Conservation (phyloP, 2,888 invertebrate genomes). For the Amblyjoppa proteus region DNA sequence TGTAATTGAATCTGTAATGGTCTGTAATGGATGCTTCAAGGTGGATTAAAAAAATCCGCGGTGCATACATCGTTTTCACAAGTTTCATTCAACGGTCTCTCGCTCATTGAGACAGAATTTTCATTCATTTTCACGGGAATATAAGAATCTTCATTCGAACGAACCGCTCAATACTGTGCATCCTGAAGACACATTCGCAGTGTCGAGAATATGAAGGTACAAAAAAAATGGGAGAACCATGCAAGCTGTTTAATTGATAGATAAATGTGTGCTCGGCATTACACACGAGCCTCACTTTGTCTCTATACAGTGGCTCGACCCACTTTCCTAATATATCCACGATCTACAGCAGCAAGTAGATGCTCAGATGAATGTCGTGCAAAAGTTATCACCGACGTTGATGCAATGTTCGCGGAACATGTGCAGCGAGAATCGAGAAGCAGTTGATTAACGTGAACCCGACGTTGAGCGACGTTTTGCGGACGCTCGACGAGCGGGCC, state of each 20-base stretch:
- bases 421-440: background rate
- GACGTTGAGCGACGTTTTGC: too few species aligned
- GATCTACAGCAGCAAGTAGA: background rate
- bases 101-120: background rate
- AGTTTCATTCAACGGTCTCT: background rate
- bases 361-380: background rate
- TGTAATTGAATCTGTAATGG: too few species aligned
- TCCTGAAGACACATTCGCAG: background rate
- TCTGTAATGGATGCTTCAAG: background rate
- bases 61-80: background rate
- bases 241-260: too few species aligned
- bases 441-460: background rate
- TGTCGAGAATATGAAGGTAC: too few species aligned
- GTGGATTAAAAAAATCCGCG: background rate
- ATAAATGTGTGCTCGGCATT: too few species aligned
- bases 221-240: too few species aligned
- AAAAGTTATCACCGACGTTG: background rate
- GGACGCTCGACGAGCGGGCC: too few species aligned
- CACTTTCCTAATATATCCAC: background rate
- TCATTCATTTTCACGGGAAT: background rate
- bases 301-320: background rate
- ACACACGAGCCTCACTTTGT: background rate
- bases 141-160: background rate
- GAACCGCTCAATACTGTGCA: background rate
- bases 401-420: background rate